A percentile compares a stretch with the other conserved stretches of the same genome.
These are phyloP conservation scores for Drosophila sulfurigaster DNA, from an alignment of 1,140 invertebrate species.

Conservation along the genomic window DNA sequence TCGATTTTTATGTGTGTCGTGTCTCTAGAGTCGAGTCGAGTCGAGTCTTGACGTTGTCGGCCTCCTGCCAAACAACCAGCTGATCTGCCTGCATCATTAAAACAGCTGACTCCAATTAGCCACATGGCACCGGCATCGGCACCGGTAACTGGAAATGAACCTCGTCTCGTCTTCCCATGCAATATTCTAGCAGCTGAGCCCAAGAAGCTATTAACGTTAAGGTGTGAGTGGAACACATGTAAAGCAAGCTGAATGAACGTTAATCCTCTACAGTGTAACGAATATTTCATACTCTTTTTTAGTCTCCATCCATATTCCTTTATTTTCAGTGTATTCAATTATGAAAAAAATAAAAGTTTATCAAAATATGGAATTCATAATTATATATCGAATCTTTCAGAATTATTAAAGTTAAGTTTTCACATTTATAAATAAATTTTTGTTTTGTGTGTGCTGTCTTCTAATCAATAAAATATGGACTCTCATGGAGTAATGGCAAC, in stretches of 20 bases:
- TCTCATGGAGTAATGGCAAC: too few species aligned
- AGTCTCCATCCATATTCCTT: too few species aligned
- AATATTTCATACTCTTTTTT: conserved; percentile 14
- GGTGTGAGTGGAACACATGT: conserved; percentile 32
- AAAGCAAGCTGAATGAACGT: conserved; percentile 6
- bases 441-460: too few species aligned
- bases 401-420: too few species aligned
- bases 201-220: conserved; percentile 64
- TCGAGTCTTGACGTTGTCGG: conserved; percentile 9
- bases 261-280: not conserved
- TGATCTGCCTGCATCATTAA: conserved; percentile 61
- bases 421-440: too few species aligned
- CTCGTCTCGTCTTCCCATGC: conserved; percentile 28
- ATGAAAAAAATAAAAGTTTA: too few species aligned
- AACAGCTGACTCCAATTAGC: conserved; percentile 82
- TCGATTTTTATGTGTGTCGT: conserved; percentile 33
- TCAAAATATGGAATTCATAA: too few species aligned
- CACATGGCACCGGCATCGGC: conserved; percentile 62
- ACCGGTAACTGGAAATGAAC: conserved; percentile 18
- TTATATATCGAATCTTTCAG: too few species aligned
- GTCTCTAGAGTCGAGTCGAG: conserved; percentile 11
- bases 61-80: conserved; percentile 70
- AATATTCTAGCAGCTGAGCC: conserved; percentile 32
- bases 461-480: too few species aligned
- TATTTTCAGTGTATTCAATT: too few species aligned